These are phyloP conservation scores for Trogon melanurus DNA, from an alignment of 2,113 vertebrate species.

Conservation along the genomic window DNA sequence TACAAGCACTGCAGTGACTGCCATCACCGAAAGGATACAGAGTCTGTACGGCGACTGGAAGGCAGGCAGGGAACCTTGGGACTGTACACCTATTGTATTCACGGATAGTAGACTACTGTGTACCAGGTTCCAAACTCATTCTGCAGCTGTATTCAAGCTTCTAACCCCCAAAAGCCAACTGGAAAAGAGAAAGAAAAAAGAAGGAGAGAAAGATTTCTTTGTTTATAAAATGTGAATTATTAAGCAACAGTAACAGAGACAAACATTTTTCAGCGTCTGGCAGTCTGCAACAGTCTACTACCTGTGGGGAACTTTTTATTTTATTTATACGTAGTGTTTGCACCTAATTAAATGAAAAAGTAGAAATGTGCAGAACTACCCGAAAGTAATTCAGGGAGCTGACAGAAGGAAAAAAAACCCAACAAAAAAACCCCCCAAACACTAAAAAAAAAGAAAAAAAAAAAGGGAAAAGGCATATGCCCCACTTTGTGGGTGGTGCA, in stretches of 20 bases:
- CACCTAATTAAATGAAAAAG: slow-evolving; percentile 69
- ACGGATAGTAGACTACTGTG: slow-evolving; percentile 43
- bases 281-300: slow-evolving; percentile 37
- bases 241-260: slow-evolving; percentile 45
- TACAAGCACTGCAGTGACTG: not conserved
- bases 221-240: slow-evolving; percentile 66
- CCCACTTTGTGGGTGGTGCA: slow-evolving; percentile 18
- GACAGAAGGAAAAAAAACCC: not conserved
- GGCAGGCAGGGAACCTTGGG: not conserved
- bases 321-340: slow-evolving; percentile 67
- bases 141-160: slow-evolving; percentile 45
- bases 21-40: not conserved
- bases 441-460: not conserved
- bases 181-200: slow-evolving; percentile 1
- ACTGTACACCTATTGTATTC: slow-evolving; percentile 52
- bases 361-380: slow-evolving; percentile 35
- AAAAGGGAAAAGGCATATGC: not conserved
- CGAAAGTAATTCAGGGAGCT: slow-evolving; percentile 63
- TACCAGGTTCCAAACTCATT: slow-evolving; percentile 30
- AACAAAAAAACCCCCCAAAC: not conserved
- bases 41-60: not conserved
- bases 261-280: slow-evolving; percentile 62
- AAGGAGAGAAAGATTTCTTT: slow-evolving; percentile 63
- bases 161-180: slow-evolving; percentile 22
- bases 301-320: slow-evolving; percentile 57